phyloP scores from a whole-genome alignment of 2,888 invertebrate genomes.

The Muscina levida region DNA sequence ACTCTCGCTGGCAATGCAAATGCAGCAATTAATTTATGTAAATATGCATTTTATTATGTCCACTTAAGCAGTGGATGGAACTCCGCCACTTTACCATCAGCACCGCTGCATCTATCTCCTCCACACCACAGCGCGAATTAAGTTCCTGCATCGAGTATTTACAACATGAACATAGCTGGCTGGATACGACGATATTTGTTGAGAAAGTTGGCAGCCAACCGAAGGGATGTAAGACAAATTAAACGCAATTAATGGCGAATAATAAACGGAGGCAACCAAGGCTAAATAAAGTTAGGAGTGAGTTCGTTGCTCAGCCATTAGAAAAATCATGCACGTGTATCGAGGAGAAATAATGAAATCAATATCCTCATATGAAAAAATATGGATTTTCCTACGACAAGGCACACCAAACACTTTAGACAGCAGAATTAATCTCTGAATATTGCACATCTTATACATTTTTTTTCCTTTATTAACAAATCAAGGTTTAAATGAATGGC shows the following conservation, averaged over 20 bases:
- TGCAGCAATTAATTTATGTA: constrained; percentile 65
- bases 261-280: constrained; percentile 41
- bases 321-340: constrained; percentile 33
- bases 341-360: constrained; percentile 18
- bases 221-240: constrained; percentile 48
- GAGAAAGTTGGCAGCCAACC: constrained; percentile 32
- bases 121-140: background rate
- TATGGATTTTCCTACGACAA: background rate
- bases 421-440: background rate
- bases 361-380: constrained; percentile 19
- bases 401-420: background rate
- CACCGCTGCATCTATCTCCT: background rate
- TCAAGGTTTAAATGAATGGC: background rate
- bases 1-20: constrained; percentile 59
- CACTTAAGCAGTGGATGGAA: constrained; percentile 35
- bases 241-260: constrained; percentile 45
- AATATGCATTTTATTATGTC: constrained; percentile 62
- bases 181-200: too few species aligned
- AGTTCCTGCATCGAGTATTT: background rate
- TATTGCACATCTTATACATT: background rate
- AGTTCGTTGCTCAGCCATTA: constrained; percentile 1
- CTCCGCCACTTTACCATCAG: background rate
- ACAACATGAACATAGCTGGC: constrained; percentile 19
- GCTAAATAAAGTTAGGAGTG: background rate
- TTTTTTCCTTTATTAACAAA: background rate